Evolutionary conservation across 2,797 vertebrate genomes (phyloP).

Genomic region (Gymnoscopelus braueri): DNA sequence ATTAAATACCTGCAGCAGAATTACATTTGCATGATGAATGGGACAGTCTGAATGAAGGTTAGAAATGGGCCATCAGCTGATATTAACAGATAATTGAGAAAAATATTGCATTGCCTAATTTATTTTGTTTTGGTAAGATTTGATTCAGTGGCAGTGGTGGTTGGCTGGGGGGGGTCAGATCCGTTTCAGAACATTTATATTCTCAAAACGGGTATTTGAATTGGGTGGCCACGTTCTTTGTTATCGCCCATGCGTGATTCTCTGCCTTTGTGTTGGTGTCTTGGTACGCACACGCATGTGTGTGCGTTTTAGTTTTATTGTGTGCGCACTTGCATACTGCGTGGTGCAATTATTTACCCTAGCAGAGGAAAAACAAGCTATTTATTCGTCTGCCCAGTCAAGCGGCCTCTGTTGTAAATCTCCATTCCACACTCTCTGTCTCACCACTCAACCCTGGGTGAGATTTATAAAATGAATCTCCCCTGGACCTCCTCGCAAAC

Average conservation of each 20-base stretch:
- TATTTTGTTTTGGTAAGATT: slow-evolving; percentile 85
- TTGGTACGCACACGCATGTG: slow-evolving; percentile 17
- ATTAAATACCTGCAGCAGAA: slow-evolving; percentile 95
- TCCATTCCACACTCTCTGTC: slow-evolving; percentile 68
- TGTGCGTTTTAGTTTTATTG: slow-evolving; percentile 1
- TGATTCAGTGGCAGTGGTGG: slow-evolving; percentile 53
- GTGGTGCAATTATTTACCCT: slow-evolving; percentile 74
- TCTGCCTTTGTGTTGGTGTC: slow-evolving; percentile 11
- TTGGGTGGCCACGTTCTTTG: slow-evolving; percentile 50
- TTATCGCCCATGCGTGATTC: slow-evolving; percentile 53
- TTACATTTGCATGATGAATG: slow-evolving; percentile 95
- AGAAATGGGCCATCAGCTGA: slow-evolving; percentile 85
- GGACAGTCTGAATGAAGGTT: slow-evolving; percentile 83
- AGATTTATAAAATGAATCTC: slow-evolving; percentile 50
- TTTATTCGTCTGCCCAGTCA: slow-evolving; percentile 56
- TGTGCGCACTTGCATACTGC: slow-evolving; percentile 35
- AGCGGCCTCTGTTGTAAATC: slow-evolving; percentile 70
- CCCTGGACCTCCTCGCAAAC: slow-evolving; percentile 38
- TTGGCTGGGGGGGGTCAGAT: slow-evolving; percentile 54
- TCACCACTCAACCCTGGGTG: slow-evolving; percentile 54
- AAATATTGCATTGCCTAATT: slow-evolving; percentile 85
- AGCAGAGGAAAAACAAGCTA: slow-evolving; percentile 64
- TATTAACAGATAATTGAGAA: slow-evolving; percentile 86
- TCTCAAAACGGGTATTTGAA: slow-evolving; percentile 79
- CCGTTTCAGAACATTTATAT: slow-evolving; percentile 80